These are phyloP conservation scores for Ardeotis arabs DNA, from an alignment of 2,113 vertebrate species.

Conservation along the genomic window DNA sequence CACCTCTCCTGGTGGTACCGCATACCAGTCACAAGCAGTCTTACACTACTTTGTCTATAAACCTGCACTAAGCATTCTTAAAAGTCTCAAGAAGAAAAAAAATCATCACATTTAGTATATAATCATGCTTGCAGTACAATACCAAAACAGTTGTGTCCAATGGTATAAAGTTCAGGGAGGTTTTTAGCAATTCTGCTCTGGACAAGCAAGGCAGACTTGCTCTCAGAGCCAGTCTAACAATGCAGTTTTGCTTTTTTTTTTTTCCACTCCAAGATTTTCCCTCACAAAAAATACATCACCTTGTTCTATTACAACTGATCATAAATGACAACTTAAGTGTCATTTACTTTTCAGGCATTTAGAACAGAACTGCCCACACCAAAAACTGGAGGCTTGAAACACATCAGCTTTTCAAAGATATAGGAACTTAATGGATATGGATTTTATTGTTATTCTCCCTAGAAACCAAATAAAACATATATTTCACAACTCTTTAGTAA, in stretches of 20 bases:
- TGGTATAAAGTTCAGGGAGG: background rate
- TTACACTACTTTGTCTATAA: background rate
- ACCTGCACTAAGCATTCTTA: background rate
- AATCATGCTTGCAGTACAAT: background rate
- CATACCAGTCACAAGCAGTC: background rate
- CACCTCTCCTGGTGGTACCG: background rate
- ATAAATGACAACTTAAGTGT: background rate
- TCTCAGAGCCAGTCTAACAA: background rate
- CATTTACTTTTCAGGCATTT: background rate
- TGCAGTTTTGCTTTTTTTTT: background rate
- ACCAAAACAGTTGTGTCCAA: background rate
- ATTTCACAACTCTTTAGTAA: background rate
- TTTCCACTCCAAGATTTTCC: background rate
- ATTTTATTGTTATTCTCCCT: background rate
- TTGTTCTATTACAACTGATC: background rate
- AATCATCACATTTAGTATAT: background rate
- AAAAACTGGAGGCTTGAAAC: background rate
- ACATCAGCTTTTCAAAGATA: background rate
- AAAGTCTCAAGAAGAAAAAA: background rate
- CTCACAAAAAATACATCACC: background rate
- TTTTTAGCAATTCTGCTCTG: background rate
- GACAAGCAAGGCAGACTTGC: background rate
- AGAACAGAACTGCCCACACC: background rate
- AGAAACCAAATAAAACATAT: background rate
- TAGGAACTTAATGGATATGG: background rate